Base-by-base conservation (phyloP, 2,888 invertebrate species). In the Prenolepis imparis region DNA sequence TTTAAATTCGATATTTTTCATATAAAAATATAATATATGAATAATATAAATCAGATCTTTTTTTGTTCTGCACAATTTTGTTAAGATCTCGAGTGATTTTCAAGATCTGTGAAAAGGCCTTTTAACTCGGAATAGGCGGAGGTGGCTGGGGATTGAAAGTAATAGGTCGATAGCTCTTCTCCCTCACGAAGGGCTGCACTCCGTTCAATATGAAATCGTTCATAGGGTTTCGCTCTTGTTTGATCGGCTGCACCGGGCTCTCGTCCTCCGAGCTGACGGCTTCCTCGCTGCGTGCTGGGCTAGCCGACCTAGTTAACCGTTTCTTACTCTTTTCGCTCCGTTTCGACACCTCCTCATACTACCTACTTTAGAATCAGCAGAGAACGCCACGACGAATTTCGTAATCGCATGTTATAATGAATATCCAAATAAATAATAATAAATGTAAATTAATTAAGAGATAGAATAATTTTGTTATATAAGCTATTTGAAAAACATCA, bases 161-260 rank as follows among this genome's bases (percentile, higher is more conserved):
- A 85, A 95, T 95, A 41, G 95, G 95, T 84, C 95, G 94, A 90
- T 95, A 95, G 64, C 93, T 94, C 91, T 95, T 95, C 75, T 93
- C 92, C 72, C 93, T 92, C 61, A 93, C 94, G 87, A 95, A 95
- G 44, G 95, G 95, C 88, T 95, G 94, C 44, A 94, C 90, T 68
- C 90, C 91, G 88, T 90, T 93, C n/a, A 93, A 82, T 44, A 91
- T 85, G 73, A 93, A 92, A 78, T 91, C 91, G 77, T 89, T 92
- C 24, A 82, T 82, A 12, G 89, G 86, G 78, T 86, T 92, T 74
- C 91, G 88, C 77, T 91, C 89, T 39, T 89, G 92, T 68, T 91
- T 90, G 64, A 91, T 81, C 28, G 92, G 88, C 78, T 93, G 90
- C 84, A 91, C 90, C 21, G 91, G 91, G 68, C 85, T 86, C 48